Base-by-base conservation (phyloP, 2,888 invertebrate genomes). In the Xylocampa areola region DNA sequence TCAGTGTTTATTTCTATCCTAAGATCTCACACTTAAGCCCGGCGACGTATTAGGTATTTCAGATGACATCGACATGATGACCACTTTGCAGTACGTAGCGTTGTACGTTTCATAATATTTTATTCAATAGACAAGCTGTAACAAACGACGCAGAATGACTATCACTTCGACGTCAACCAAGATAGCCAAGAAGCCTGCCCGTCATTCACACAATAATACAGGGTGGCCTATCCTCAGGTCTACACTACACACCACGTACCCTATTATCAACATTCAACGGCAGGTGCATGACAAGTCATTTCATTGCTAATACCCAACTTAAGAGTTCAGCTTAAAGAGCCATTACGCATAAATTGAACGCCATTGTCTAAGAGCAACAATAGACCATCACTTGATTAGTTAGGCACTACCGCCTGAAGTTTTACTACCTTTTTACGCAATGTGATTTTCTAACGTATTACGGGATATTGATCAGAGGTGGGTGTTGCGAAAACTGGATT, bases 281-380 rank as follows among this genome's bases (percentile, higher is more conserved):
- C 45, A 55, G 48, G 48, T 62, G 47, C 57, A n/a, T 25, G 29
- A 57, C 29, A 27, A 65, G 29, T 43, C 11, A 55, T 64, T 62
- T 19, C 23, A 43, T 65, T 43, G 16, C 48, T 33, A 65, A 48
- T 47, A 32, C 14, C 45, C 47, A 37, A 29, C 45, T 65, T 37
- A 47, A 52, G 29, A 14, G 11, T 35, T 57, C 21, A 37, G 10
- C 14, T 67, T 29, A 39, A 35, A 66, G 11, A 66, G 41, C 36
- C 40, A 21, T 58, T 41, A 41, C 40, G 45, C 45, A 27, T 66
- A 57, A 32, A 10, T 47, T 47, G 59, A 21, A 21, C 30, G 25
- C 27, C 25, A 58, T 61, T 61, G 67, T 61, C 30, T 61, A 14
- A 14, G 27, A 32, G 10, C 11, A 39, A 54, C 39, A 66, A 66